These are phyloP conservation scores for Scaptodrosophila latifasciaeformis DNA, from an alignment of 2,888 invertebrate species.

Conservation along the genomic window DNA sequence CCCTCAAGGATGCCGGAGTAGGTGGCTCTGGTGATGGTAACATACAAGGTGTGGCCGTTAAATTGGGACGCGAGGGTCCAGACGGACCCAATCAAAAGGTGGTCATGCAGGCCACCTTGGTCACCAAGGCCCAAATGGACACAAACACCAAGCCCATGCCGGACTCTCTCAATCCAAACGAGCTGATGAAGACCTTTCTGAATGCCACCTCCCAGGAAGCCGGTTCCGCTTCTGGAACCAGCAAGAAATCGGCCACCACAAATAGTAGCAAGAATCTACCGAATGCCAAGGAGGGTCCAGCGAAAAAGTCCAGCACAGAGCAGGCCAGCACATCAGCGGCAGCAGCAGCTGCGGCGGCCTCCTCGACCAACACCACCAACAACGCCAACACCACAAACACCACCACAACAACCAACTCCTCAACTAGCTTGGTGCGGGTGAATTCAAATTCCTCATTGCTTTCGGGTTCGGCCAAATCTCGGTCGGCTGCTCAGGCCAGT, in stretches of 20 bases:
- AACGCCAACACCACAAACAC: slow-evolving; percentile 15
- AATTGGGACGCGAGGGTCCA: slow-evolving; percentile 80
- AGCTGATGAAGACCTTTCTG: slow-evolving; percentile 73
- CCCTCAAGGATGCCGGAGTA: slow-evolving; percentile 76
- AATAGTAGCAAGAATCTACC: slow-evolving; percentile 28
- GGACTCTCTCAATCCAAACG: slow-evolving; percentile 73
- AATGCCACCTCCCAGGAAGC: slow-evolving; percentile 45
- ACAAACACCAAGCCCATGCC: slow-evolving; percentile 73
- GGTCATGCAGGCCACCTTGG: slow-evolving; percentile 79
- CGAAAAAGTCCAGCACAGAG: neutral
- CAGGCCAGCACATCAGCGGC: slow-evolving; percentile 53
- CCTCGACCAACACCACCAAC: slow-evolving; percentile 34
- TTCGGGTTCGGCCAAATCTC: slow-evolving; percentile 73
- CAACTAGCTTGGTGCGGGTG: slow-evolving; percentile 63
- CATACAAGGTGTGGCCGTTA: slow-evolving; percentile 81
- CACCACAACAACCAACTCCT: neutral
- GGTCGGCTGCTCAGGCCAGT: slow-evolving; percentile 41
- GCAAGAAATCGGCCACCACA: slow-evolving; percentile 16
- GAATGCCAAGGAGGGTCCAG: no score
- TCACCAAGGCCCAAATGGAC: slow-evolving; percentile 78
- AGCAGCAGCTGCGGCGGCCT: slow-evolving; percentile 38
- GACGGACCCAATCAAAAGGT: slow-evolving; percentile 80
- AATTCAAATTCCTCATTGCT: slow-evolving; percentile 74
- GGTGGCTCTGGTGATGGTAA: slow-evolving; percentile 72
- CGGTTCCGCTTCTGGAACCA: slow-evolving; percentile 15